Base-by-base conservation (phyloP, 2,888 invertebrate species). In the Anorthoa munda region DNA sequence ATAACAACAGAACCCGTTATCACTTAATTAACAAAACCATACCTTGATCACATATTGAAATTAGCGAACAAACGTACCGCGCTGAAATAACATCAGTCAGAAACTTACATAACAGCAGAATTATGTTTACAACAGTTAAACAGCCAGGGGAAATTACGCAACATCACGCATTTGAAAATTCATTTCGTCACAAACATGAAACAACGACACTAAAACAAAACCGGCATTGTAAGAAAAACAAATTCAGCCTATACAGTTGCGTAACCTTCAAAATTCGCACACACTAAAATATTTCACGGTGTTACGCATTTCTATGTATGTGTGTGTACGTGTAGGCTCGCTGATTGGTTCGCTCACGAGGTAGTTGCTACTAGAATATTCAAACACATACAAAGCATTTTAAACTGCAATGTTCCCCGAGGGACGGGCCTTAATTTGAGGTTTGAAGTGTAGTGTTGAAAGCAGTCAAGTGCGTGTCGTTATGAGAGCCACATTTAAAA, bases 301-400 rank as follows among this genome's bases (percentile, higher is more conserved):
- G n/a, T 55, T 18, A 81, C 80, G 12, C 82, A 39, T 39, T 39
- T 39, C 39, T 39, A 9, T 39, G 31, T 31, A 31, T 7, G 31
- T 31, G 31, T 31, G 31, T 39, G 39, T 39, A 9, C 39, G 39
- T 39, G 39, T 39, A 1, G 66, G 56, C 56, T 23, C 64, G 76
- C 64, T 77, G 82, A 87, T 88, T 88, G 86, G 89, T 77, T 65
- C 72, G 64, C 65, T 77, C 77, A 73, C 75, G 60, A 78, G 75
- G 83, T 83, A 83, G 81, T 84, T 75, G 77, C 73, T 79, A 70
- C 83, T 89, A 81, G 89, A 89, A 88, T 89, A 90, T 90, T 89
- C 82, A 89, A 74, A 83, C 70, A 72, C 77, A 86, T 77, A 87
- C 87, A 86, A 86, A 84, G 71, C 75, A 84, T 84, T 86, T 83